Evolutionary conservation across 2,888 invertebrate genomes (phyloP).

Genomic region (Tenthredo amoena): DNA sequence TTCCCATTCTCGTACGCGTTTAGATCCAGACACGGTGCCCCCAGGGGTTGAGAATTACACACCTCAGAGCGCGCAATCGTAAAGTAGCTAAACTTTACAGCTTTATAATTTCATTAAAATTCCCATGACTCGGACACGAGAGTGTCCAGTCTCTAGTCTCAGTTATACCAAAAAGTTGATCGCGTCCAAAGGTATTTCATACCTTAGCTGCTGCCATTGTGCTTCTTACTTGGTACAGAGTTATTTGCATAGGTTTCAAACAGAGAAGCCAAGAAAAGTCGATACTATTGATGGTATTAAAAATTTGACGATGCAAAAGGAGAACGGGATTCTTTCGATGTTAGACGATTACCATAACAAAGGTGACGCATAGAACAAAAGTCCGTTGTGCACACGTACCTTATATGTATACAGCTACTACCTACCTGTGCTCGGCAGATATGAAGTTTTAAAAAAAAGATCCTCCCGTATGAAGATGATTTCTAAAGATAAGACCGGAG

Average conservation of each 20-base stretch:
- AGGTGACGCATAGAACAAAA: conserved; percentile 43
- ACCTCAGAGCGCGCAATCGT: conserved; percentile 56
- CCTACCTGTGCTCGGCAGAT: conserved; percentile 28
- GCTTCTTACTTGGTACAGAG: neutral
- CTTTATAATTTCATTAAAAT: conserved; percentile 67
- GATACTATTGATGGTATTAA: conserved; percentile 24
- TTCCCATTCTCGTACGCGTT: conserved; percentile 45
- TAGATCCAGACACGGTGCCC: conserved; percentile 49
- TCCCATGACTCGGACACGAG: conserved; percentile 57
- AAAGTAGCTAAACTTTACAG: conserved; percentile 65
- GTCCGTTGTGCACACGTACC: conserved; percentile 17
- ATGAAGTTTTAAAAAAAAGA: conserved; percentile 11
- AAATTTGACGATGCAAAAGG: neutral
- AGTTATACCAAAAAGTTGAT: neutral
- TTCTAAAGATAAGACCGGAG: conserved; percentile 33
- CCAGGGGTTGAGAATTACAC: conserved; percentile 41
- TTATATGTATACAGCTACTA: neutral
- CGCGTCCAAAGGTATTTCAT: neutral
- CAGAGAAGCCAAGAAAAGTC: neutral
- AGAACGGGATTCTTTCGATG: neutral
- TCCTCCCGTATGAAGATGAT: conserved; percentile 50
- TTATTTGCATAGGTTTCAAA: neutral
- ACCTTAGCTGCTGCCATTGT: neutral
- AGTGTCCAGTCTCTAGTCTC: neutral
- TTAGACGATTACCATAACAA: conserved; percentile 36